Percentiles rank a stretch among this genome's conserved stretches.
These are phyloP conservation scores for Hydriomena furcata DNA, from an alignment of 2,888 invertebrate species.

Conservation along the genomic window DNA sequence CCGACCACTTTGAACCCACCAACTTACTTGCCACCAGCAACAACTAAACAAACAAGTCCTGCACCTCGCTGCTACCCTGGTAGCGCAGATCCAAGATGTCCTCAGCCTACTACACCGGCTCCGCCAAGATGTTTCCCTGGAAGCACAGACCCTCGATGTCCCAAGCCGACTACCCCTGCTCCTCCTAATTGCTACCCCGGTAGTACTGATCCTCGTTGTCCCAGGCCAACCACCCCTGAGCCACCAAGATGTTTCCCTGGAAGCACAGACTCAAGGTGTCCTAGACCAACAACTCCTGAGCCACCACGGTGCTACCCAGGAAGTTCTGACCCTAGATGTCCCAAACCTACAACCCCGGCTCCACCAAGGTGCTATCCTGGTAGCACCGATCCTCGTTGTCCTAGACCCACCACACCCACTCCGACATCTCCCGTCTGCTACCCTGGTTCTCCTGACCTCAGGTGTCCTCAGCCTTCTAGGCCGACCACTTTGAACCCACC, in stretches of 20 bases:
- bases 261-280: slow-evolving; percentile 42
- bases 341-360: slow-evolving; percentile 42
- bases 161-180: slow-evolving; percentile 40
- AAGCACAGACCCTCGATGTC: slow-evolving; percentile 50
- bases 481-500: slow-evolving; percentile 38
- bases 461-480: slow-evolving; percentile 32
- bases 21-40: slow-evolving; percentile 44
- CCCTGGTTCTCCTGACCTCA: slow-evolving; percentile 41
- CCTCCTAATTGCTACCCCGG: slow-evolving; percentile 46
- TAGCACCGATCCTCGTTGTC: slow-evolving; percentile 49
- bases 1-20: slow-evolving; percentile 49
- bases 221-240: slow-evolving; percentile 31
- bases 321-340: slow-evolving; percentile 48
- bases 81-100: slow-evolving; percentile 24
- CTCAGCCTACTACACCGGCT: slow-evolving; percentile 27
- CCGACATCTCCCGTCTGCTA: slow-evolving; percentile 41
- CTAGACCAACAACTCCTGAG: slow-evolving; percentile 37
- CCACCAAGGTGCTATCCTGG: slow-evolving; percentile 53
- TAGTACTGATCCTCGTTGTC: slow-evolving; percentile 32
- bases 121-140: slow-evolving; percentile 30
- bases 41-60: slow-evolving; percentile 19
- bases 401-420: slow-evolving; percentile 45
- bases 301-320: slow-evolving; percentile 54
- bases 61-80: slow-evolving; percentile 41
- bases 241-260: slow-evolving; percentile 39